Base-by-base conservation (phyloP, 2,888 invertebrate species). In the Acleris holmiana region DNA sequence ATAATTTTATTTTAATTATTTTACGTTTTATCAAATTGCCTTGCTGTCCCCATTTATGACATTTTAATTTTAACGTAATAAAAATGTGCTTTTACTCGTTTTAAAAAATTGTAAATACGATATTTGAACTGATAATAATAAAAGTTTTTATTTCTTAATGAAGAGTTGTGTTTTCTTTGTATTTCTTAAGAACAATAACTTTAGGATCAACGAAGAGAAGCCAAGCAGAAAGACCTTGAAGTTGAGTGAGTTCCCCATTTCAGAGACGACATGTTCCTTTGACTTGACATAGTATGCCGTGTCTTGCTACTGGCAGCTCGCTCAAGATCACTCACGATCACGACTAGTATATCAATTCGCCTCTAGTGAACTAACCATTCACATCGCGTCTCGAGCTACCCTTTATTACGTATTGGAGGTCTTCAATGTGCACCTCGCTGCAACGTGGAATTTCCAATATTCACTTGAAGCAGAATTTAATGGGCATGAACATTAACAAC, bases 51-150 rank as follows among this genome's bases (percentile, higher is more conserved):
- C 54, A 15, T 21, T 15, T 54, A 54, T 61, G 56, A 48, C 58
- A 55, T 23, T 66, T 51, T 68, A 78, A 83, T 83, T 83, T 79
- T 79, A 82, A 82, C 86, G 84, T 88, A 82, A 60, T 88, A 89
- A 87, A 91, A 88, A 89, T 88, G 89, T 91, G 91, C 91, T 91
- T 91, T 90, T 91, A 90, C 84, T 91, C 85, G 86, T 89, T 90
- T 44, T 86, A 89, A 91, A 91, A 86, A 80, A 88, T 84, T 93
- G 93, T 93, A 93, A 91, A 93, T 93, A 93, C 83, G 91, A 93
- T 91, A 93, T 92, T 93, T 93, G 93, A 93, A 93, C 93, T 93
- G 93, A 93, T 93, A 92, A 93, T 92, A 93, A 93, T 91, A 91
- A 91, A 89, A 89, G 88, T 86, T 87, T 88, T 90, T 91, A 91